phyloP scores from a whole-genome alignment of 2,797 vertebrate genomes.

The Lagodon rhomboides region DNA sequence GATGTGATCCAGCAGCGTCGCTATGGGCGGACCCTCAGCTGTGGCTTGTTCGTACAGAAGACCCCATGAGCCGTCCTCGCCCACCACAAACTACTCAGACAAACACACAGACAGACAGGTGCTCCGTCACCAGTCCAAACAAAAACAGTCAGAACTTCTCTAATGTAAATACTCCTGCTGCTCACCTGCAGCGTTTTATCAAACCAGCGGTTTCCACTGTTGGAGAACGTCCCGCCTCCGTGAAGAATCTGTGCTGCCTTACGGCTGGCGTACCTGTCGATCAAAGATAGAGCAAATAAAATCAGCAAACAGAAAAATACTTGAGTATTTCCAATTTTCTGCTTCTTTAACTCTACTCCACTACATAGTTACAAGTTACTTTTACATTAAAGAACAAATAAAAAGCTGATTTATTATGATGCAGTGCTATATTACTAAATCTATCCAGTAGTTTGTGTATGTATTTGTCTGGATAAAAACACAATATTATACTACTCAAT shows the following conservation, averaged over 20 bases:
- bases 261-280: conserved; percentile 88
- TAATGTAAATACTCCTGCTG: neutral
- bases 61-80: conserved; percentile 89
- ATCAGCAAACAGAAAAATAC: neutral
- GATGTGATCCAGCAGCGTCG: conserved; percentile 85
- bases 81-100: conserved; percentile 83
- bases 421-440: too few relatives aligned
- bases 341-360: neutral
- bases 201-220: conserved; percentile 93
- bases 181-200: conserved; percentile 90
- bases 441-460: too few relatives aligned
- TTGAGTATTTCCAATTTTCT: neutral
- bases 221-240: conserved; percentile 89
- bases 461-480: too few relatives aligned
- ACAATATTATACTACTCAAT: neutral
- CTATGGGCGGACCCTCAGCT: conserved; percentile 87
- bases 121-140: neutral
- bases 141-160: neutral
- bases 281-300: conserved; percentile 27
- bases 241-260: conserved; percentile 90
- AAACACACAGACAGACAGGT: conserved; percentile 8
- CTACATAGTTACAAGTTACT: neutral
- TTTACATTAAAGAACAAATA: too few relatives aligned
- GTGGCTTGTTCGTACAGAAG: conserved; percentile 89
- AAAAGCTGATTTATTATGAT: too few relatives aligned